Percentiles rank a stretch among this genome's conserved stretches.
These are phyloP conservation scores for Drosophila limbata DNA, from an alignment of 2,888 invertebrate species.

Conservation along the genomic window DNA sequence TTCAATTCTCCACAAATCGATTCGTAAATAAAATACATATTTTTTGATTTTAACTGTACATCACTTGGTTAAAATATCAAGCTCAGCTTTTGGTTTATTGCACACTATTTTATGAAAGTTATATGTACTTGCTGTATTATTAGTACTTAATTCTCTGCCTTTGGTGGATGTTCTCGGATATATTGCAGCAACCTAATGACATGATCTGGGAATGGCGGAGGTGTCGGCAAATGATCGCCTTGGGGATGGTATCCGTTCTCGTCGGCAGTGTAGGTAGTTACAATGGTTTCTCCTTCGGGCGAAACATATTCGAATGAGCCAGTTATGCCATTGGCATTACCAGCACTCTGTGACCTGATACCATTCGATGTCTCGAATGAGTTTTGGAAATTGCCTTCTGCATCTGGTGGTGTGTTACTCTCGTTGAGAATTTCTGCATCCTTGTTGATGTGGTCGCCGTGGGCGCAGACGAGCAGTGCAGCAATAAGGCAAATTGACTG, in stretches of 20 bases:
- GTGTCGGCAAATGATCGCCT: slow-evolving; percentile 85
- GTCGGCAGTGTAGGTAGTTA: slow-evolving; percentile 86
- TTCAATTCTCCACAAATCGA: not conserved
- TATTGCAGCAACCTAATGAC: slow-evolving; percentile 86
- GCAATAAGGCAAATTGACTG: slow-evolving; percentile 72
- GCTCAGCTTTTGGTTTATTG: slow-evolving; percentile 46
- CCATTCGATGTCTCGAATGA: slow-evolving; percentile 87
- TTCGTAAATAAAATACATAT: not conserved
- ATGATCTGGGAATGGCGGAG: slow-evolving; percentile 87
- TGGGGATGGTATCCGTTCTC: slow-evolving; percentile 87
- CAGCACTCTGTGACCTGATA: slow-evolving; percentile 86
- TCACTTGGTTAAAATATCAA: slow-evolving; percentile 27
- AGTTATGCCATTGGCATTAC: slow-evolving; percentile 86
- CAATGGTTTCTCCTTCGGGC: slow-evolving; percentile 86
- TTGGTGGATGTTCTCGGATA: slow-evolving; percentile 83
- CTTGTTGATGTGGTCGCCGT: slow-evolving; percentile 79
- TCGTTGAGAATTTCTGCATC: slow-evolving; percentile 82
- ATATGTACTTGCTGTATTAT: not conserved
- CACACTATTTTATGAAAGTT: slow-evolving; percentile 16
- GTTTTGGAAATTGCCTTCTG: slow-evolving; percentile 85
- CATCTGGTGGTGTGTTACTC: slow-evolving; percentile 76
- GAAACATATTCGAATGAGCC: slow-evolving; percentile 86
- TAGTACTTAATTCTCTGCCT: not conserved
- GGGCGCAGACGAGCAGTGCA: slow-evolving; percentile 71
- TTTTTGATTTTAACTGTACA: slow-evolving; percentile 10